Evolutionary conservation across 2,113 vertebrate species (phyloP).

Genomic region (Pan paniscus): DNA sequence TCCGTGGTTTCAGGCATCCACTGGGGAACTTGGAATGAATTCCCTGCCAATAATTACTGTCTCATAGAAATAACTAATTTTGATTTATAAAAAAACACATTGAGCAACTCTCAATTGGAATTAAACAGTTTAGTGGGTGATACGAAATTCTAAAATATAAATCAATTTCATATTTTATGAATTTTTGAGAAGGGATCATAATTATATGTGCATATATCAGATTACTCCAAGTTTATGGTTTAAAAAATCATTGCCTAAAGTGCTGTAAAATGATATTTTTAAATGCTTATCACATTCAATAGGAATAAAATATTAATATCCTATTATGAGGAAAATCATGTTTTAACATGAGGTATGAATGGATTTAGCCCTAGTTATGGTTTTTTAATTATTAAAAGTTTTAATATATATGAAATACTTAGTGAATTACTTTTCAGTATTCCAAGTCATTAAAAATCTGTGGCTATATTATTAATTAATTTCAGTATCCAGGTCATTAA

Average conservation of each 20-base stretch:
- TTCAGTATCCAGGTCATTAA: conserved; percentile 46
- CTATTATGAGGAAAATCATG: conserved; percentile 58
- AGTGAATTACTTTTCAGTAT: conserved; percentile 51
- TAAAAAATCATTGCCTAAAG: conserved; percentile 48
- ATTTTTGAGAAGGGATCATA: conserved; percentile 18
- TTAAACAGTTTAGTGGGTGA: background rate
- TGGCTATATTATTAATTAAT: conserved; percentile 44
- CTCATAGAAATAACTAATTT: background rate
- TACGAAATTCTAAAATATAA: background rate
- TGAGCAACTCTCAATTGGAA: background rate
- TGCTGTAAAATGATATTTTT: conserved; percentile 32
- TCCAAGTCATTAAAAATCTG: conserved; percentile 55
- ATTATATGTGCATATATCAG: conserved; percentile 41
- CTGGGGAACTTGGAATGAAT: background rate
- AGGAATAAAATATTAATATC: conserved; percentile 75
- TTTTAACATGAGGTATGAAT: conserved; percentile 61
- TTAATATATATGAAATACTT: conserved; percentile 63
- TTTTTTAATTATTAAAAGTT: conserved; percentile 64
- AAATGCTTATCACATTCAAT: conserved; percentile 65
- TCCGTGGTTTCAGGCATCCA: background rate
- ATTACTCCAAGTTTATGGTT: background rate
- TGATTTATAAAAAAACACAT: background rate
- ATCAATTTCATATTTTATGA: conserved; percentile 15
- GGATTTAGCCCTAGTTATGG: background rate
- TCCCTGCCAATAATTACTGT: background rate